These are phyloP conservation scores for Heterochromis multidens DNA, from an alignment of 2,113 vertebrate genomes.

Conservation along the genomic window DNA sequence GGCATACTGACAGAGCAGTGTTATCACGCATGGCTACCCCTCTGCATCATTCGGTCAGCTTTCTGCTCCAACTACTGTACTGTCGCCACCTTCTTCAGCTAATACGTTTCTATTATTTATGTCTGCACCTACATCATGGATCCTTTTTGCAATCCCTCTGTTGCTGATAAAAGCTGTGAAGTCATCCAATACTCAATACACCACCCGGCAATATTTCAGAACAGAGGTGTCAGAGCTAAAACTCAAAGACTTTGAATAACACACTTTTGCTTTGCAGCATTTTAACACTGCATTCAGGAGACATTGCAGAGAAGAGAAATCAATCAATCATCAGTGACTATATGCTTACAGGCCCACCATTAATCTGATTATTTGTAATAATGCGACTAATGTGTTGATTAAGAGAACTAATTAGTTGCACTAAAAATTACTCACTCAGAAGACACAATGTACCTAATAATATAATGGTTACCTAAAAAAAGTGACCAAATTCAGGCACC, in stretches of 20 bases:
- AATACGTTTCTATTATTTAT: conserved; percentile 6
- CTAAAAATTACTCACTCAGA: background rate
- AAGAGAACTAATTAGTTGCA: background rate
- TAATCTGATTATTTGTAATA: background rate
- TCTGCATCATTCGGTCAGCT: background rate
- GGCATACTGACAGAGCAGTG: background rate
- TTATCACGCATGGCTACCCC: background rate
- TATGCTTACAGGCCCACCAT: background rate
- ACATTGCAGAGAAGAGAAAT: background rate
- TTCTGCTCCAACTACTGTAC: background rate
- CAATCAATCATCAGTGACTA: background rate
- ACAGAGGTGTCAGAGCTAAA: background rate
- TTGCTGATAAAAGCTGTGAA: background rate
- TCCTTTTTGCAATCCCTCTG: background rate
- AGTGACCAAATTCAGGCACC: background rate
- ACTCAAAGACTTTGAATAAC: background rate
- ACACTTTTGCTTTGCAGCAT: background rate
- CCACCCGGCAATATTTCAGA: background rate
- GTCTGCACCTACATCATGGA: background rate
- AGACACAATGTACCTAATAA: background rate
- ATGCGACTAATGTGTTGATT: background rate
- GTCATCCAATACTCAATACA: background rate
- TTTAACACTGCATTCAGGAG: background rate
- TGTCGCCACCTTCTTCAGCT: background rate
- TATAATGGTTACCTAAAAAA: background rate